Evolutionary conservation across 2,888 invertebrate genomes (phyloP), one percentile per base, ranked within the genome.

Genomic region (Pecten maximus): DNA sequence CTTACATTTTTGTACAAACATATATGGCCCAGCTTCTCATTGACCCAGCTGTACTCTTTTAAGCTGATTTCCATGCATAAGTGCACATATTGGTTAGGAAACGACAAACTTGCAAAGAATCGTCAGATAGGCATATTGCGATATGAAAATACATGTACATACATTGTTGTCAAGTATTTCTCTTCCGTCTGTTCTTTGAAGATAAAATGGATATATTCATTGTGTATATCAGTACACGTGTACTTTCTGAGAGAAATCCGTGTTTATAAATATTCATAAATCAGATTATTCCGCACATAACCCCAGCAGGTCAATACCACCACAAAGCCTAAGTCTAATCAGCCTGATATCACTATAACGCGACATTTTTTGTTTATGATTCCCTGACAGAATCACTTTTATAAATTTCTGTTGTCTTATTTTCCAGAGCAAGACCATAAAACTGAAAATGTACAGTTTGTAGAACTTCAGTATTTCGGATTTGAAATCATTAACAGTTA

Each of bases 101-200:
- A 60, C 60, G 2, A 60, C 0, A 23, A 23, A 60, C 23, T 60
- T 60, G n/a, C 60, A n/a, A 23, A 4, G 1, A 60, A 60, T 60
- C n/a, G 23, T 12, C 12, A 44, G 12, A 44, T 44, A 6, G 23
- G n/a, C 19, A 16, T 23, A 2, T 60, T 23, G 1, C 60, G n/a
- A 60, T 23, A 60, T n/a, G 23, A 60, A 23, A n/a, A n/a, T n/a
- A n/a, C n/a, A n/a, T n/a, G n/a, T n/a, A 2, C 16, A 60, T 6
- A 60, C 60, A n/a, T 48, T 60, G 60, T 60, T n/a, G 19, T 60
- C 60, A n/a, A 60, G 44, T 44, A 44, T 54, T 54, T 54, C 50
- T 54, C 23, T 54, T 54, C 50, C 50, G 44, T 44, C 44, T 44
- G 44, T 44, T 44, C 44, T 44, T 44, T 10, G 44, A 44, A 10